Conservation (phyloP, 2,113 vertebrate genomes). For the Dicaeum eximium region DNA sequence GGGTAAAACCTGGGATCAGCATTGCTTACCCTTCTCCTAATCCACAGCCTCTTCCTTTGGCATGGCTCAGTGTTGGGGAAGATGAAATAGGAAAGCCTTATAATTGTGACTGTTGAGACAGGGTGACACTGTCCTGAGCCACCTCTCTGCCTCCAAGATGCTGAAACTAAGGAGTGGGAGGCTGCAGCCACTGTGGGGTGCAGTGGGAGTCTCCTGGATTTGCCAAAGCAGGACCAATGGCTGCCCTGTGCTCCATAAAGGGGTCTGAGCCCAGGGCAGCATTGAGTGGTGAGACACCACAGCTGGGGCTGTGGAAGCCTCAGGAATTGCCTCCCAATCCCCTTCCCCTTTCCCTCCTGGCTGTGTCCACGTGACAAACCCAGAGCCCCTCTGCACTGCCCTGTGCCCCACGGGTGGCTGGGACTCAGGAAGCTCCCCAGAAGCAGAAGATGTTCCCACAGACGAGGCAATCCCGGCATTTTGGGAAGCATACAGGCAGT, state of each 20-base stretch:
- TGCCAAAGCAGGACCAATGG: neutral
- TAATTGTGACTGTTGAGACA: too few relatives aligned
- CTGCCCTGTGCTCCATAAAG: neutral
- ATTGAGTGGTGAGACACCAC: neutral
- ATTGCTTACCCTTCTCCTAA: neutral
- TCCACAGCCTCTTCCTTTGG: neutral
- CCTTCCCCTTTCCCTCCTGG: neutral
- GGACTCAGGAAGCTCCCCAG: neutral
- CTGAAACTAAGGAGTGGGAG: neutral
- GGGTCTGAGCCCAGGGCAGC: neutral
- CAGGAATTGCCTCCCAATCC: neutral
- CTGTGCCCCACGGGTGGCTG: fast-evolving
- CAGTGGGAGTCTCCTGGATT: neutral
- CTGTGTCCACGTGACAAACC: fast-evolving
- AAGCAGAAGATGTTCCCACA: neutral
- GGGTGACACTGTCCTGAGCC: neutral
- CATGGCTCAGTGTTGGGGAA: fast-evolving
- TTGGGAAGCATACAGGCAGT: neutral
- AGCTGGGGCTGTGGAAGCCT: neutral
- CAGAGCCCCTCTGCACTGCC: fast-evolving
- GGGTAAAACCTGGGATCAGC: neutral
- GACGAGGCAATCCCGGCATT: neutral
- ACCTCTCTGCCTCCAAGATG: neutral
- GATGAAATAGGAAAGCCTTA: too few relatives aligned
- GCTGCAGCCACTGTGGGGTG: neutral